Evolutionary conservation across 2,113 vertebrate species (phyloP).

Genomic region (Heteronetta atricapilla): DNA sequence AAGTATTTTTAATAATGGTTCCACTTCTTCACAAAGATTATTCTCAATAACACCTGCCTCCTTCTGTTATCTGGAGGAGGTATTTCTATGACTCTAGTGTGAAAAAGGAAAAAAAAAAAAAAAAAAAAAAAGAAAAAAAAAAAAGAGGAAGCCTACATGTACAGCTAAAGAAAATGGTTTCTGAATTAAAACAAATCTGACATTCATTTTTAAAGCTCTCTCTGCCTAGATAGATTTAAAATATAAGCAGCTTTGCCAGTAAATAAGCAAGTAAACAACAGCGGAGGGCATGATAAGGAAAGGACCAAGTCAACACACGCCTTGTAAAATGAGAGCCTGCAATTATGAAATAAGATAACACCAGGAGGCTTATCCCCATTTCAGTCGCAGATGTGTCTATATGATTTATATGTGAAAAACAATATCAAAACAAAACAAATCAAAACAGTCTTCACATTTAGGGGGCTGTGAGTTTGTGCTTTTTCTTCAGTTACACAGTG

Average conservation of each 20-base stretch:
- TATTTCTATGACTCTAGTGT: constrained; percentile 6
- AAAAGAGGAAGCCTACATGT: not conserved
- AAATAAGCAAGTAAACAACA: constrained; percentile 55
- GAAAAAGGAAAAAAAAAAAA: not conserved
- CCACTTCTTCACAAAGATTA: not conserved
- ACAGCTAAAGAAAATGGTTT: constrained; percentile 28
- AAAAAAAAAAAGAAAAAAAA: not conserved
- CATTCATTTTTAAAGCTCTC: constrained; percentile 14
- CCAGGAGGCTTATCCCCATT: constrained; percentile 20
- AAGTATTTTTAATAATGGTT: constrained; percentile 50
- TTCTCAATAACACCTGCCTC: constrained; percentile 45
- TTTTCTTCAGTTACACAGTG: constrained; percentile 65
- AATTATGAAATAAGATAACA: constrained; percentile 70
- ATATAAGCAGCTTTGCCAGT: constrained; percentile 51
- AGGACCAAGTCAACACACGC: constrained; percentile 51
- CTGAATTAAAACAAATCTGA: constrained; percentile 40
- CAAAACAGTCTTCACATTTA: constrained; percentile 56
- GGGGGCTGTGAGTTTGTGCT: constrained; percentile 44
- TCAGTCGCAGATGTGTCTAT: constrained; percentile 52
- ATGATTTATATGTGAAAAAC: constrained; percentile 69
- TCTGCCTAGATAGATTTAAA: constrained; percentile 31
- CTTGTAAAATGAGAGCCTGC: constrained; percentile 13
- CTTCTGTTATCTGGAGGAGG: constrained; percentile 23
- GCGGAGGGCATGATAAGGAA: constrained; percentile 36
- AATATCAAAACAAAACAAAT: constrained; percentile 72